Conservation (phyloP, 2,888 invertebrate genomes). For the Chloromyia formosa region DNA sequence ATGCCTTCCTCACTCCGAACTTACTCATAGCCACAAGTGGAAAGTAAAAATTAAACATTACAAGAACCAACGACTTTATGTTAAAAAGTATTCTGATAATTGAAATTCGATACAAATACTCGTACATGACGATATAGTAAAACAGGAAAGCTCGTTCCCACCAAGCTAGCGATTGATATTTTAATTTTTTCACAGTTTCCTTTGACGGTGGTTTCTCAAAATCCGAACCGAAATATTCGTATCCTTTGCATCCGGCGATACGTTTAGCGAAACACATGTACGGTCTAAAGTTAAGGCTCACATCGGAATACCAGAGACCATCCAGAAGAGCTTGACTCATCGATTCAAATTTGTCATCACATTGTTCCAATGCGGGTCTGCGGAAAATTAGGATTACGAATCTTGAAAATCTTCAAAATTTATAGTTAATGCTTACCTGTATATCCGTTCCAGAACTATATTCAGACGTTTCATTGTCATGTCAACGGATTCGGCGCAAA, state of each 20-base stretch:
- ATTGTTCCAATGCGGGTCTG: conserved; percentile 67
- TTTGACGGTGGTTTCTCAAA: conserved; percentile 21
- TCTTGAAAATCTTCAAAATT: neutral
- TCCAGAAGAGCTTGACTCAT: conserved; percentile 70
- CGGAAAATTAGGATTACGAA: neutral
- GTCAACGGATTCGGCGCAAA: conserved; percentile 69
- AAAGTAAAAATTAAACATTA: conserved; percentile 70
- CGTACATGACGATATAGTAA: conserved; percentile 43
- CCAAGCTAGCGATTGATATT: conserved; percentile 36
- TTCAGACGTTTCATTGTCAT: conserved; percentile 67
- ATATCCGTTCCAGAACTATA: conserved; percentile 67
- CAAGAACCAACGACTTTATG: conserved; percentile 65
- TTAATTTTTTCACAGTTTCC: conserved; percentile 16
- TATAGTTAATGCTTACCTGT: conserved; percentile 55
- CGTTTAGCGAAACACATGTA: conserved; percentile 66
- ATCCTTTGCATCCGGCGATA: conserved; percentile 66
- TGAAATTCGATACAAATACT: conserved; percentile 58
- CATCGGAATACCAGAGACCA: conserved; percentile 73
- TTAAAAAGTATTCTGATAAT: conserved; percentile 69
- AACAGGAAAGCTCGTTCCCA: conserved; percentile 45
- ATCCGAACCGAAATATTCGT: conserved; percentile 59
- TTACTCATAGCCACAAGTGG: conserved; percentile 72
- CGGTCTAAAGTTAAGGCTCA: conserved; percentile 66
- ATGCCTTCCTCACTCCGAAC: conserved; percentile 68
- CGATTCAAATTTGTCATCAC: conserved; percentile 69